Evolutionary conservation across 2,113 vertebrate species (phyloP).

Genomic region (Perognathus longimembris): DNA sequence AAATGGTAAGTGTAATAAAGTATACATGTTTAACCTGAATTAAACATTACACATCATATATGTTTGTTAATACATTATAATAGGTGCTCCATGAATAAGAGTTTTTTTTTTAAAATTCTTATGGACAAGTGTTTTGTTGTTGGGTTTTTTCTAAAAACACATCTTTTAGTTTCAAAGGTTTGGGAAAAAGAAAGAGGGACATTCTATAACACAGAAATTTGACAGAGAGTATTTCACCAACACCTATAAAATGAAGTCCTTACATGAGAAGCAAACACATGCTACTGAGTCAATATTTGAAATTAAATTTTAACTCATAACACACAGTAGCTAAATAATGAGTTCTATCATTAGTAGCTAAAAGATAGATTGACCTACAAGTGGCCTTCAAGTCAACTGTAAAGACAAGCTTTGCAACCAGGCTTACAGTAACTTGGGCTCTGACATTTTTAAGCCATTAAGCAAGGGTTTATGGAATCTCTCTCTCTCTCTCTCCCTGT

Average conservation of each 20-base stretch:
- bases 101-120: background rate
- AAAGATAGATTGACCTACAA: conserved; percentile 36
- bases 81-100: background rate
- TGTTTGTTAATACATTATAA: background rate
- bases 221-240: background rate
- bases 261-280: background rate
- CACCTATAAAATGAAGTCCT: background rate
- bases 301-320: conserved; percentile 44
- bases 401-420: background rate
- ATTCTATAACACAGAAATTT: background rate
- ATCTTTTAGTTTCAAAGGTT: background rate
- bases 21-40: background rate
- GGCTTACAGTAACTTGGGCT: conserved; percentile 21
- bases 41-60: background rate
- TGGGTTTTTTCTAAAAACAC: background rate
- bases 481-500: too few relatives aligned
- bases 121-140: too few relatives aligned
- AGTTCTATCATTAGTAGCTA: conserved; percentile 32
- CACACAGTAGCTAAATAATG: conserved; percentile 2
- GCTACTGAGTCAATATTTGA: conserved; percentile 45
- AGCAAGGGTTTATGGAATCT: conserved; percentile 42
- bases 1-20: background rate
- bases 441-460: conserved; percentile 61
- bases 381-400: conserved; percentile 13
- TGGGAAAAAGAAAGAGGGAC: background rate